A percentile compares a stretch with the other conserved stretches of the same genome.
phyloP scores from a whole-genome alignment of 2,113 vertebrate species.

The Gulo gulo region DNA sequence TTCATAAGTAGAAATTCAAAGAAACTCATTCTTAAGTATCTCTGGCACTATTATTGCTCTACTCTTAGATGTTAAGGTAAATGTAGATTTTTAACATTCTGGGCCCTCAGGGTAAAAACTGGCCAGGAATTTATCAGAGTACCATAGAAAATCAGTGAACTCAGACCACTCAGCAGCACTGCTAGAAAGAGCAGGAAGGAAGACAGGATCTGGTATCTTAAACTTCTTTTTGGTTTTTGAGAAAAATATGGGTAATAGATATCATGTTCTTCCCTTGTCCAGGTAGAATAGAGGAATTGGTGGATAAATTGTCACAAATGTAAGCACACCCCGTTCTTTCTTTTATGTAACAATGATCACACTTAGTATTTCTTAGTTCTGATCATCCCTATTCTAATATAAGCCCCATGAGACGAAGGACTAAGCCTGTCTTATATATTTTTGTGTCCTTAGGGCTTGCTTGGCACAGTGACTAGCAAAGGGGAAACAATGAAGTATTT shows the following conservation, averaged over 20 bases:
- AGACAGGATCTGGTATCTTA: neutral
- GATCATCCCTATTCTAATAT: neutral
- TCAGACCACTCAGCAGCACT: neutral
- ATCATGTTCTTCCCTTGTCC: neutral
- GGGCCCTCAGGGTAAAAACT: conserved; percentile 13
- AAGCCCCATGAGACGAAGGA: neutral
- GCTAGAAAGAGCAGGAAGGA: conserved; percentile 19
- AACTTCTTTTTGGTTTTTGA: neutral
- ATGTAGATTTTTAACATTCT: conserved; percentile 27
- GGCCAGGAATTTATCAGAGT: neutral
- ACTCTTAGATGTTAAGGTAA: neutral
- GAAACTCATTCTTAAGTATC: conserved; percentile 23
- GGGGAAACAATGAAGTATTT: conserved; percentile 9
- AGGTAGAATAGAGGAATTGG: neutral
- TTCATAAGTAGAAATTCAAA: neutral
- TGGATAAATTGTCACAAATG: neutral
- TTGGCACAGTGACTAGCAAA: conserved; percentile 33
- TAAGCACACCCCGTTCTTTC: neutral
- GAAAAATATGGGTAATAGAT: neutral
- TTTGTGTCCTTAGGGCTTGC: conserved; percentile 28
- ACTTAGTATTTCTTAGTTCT: conserved; percentile 40
- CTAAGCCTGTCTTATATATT: conserved; percentile 19
- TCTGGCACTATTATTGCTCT: conserved; percentile 14
- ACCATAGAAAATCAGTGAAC: conserved; percentile 1
- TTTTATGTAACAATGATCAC: conserved; percentile 1